A percentile compares a stretch with the other conserved stretches of the same genome.
phyloP scores from a whole-genome alignment of 2,797 vertebrate genomes.

The Clarias pachynema region DNA sequence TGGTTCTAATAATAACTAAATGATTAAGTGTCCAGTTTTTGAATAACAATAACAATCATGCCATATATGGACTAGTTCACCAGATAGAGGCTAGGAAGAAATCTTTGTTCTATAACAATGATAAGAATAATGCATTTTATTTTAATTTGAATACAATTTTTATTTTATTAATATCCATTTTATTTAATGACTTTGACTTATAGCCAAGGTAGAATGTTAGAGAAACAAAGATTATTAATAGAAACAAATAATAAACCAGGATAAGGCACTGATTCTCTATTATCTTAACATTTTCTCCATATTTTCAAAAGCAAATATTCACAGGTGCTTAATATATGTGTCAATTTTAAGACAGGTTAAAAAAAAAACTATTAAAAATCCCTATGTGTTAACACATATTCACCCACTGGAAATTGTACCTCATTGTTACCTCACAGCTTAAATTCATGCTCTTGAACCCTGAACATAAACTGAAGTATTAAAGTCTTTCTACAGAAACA shows the following conservation, averaged over 20 bases:
- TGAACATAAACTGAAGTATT: not conserved
- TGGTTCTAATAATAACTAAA: not conserved
- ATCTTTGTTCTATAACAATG: not conserved
- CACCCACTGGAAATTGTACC: not conserved
- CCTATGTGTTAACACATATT: not conserved
- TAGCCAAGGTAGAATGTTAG: not conserved
- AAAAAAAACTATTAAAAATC: not conserved
- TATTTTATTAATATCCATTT: not conserved
- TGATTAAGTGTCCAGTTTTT: not conserved
- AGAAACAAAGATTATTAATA: not conserved
- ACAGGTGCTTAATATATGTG: not conserved
- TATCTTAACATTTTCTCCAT: not conserved
- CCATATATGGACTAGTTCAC: not conserved
- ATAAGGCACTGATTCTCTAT: not conserved
- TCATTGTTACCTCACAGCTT: not conserved
- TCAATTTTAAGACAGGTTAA: not conserved
- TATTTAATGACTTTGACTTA: not conserved
- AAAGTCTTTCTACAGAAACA: constrained; percentile 2
- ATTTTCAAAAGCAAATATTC: not conserved
- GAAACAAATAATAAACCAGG: not conserved
- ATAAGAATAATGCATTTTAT: not conserved
- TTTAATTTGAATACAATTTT: too few species aligned
- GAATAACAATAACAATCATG: constrained; percentile 1
- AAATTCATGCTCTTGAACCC: not conserved
- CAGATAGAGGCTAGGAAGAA: not conserved